Base-by-base conservation (phyloP, 2,888 invertebrate genomes). In the Drosophila parthenogenetica region DNA sequence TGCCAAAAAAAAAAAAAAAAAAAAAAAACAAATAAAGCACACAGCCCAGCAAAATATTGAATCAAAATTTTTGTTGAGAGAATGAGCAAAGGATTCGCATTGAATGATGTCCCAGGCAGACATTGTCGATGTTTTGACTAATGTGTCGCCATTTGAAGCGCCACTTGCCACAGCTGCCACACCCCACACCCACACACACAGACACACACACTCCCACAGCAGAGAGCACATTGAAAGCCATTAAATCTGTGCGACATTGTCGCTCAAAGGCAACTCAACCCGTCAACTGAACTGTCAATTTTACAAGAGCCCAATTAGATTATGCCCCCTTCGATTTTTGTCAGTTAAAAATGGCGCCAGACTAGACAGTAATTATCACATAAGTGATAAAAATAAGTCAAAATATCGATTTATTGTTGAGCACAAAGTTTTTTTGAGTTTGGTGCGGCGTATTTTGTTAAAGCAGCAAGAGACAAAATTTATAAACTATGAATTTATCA, bases 121-220 rank as follows among this genome's bases (percentile, higher is more conserved):
- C 79, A 55, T 42, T 51, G 75, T 69, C 65, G 62, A 66, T 75
- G 49, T 70, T 75, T 69, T 79, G 76, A 79, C 76, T 76, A 79
- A 76, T 76, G 76, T 60, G 75, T 58, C 54, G 76, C 59, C 71
- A 75, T 69, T 76, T 78, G 46, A 50, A 74, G 55, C 39, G 17
- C 13, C 59, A 49, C 55, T 68, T 58, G 51, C 54, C 68, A 29
- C 69, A 48, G 43, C 45, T 58, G 50, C 60, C 51, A 17, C 53
- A 45, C 42, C 19, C 19, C 25, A 22, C 39, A 53, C 45, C 42
- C 32, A 39, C 60, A 37, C 22, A 13, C 43, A 25, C 40, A 25
- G 32, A 19, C 32, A 25, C 42, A 35, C 32, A 17, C 22, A 32
- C 37, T 19, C 50, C 29, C 29, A 29, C 29, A 8, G 8, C 8